A percentile compares a stretch with the other conserved stretches of the same genome.
Evolutionary conservation across 2,888 invertebrate genomes (phyloP).

Genomic region (Nezara viridula): DNA sequence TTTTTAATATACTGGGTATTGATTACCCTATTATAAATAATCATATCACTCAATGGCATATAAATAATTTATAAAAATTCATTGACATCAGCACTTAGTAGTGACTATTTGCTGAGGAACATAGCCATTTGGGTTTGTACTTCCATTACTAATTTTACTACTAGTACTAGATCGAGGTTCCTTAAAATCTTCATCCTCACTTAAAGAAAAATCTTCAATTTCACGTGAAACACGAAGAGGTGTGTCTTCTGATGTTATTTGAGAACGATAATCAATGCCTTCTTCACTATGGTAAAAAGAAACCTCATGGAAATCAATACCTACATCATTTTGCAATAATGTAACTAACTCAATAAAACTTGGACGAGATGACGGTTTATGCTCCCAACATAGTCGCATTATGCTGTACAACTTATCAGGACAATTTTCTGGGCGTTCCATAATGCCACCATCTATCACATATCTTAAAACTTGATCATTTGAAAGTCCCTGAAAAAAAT

Average conservation of each 20-base stretch:
- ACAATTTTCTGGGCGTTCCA: slow-evolving; percentile 96
- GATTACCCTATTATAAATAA: slow-evolving; percentile 19
- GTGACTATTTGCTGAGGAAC: slow-evolving; percentile 65
- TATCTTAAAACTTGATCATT: slow-evolving; percentile 94
- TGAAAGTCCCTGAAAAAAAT: slow-evolving; percentile 77
- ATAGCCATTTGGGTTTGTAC: slow-evolving; percentile 66
- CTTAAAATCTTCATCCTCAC: slow-evolving; percentile 66
- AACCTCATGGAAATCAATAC: slow-evolving; percentile 72
- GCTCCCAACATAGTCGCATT: slow-evolving; percentile 95
- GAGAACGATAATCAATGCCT: slow-evolving; percentile 70
- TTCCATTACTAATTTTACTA: slow-evolving; percentile 67
- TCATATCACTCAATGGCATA: background rate
- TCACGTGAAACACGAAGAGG: slow-evolving; percentile 66
- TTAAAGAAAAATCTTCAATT: slow-evolving; percentile 67
- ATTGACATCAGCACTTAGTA: slow-evolving; percentile 66
- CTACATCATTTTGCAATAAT: slow-evolving; percentile 78
- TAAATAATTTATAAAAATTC: background rate
- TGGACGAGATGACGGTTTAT: slow-evolving; percentile 83
- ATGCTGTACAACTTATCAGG: slow-evolving; percentile 91
- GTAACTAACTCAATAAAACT: slow-evolving; percentile 87
- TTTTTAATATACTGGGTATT: background rate
- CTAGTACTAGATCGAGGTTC: slow-evolving; percentile 64
- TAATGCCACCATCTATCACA: slow-evolving; percentile 91
- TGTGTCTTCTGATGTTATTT: slow-evolving; percentile 66
- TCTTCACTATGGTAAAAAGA: slow-evolving; percentile 77